Conservation (phyloP, 2,113 vertebrate genomes). For the Cololabis saira region DNA sequence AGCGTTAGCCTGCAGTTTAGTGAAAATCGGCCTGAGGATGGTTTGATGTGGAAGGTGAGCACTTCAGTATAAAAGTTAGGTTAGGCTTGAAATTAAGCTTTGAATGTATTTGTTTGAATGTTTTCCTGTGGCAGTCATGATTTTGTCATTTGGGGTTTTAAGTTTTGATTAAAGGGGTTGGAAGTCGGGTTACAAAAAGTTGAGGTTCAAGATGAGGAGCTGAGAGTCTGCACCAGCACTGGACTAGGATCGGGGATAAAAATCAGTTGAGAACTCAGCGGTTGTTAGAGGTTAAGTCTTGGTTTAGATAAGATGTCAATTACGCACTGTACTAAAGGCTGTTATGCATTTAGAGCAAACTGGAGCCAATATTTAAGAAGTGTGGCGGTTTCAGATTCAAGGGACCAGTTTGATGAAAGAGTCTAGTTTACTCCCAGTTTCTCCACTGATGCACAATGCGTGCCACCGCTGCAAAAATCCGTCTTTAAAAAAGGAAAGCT, state of each 20-base stretch:
- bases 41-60: not conserved
- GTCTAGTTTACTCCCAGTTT: not conserved
- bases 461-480: constrained; percentile 23
- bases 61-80: not conserved
- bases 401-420: constrained; percentile 8
- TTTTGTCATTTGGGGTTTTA: constrained; percentile 23
- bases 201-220: constrained; percentile 7
- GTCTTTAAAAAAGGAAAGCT: not conserved
- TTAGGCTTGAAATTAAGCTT: constrained; percentile 11
- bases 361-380: not conserved
- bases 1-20: not conserved
- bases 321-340: constrained; percentile 8
- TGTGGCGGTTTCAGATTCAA: not conserved
- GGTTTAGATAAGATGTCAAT: not conserved
- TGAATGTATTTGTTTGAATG: constrained; percentile 62
- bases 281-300: constrained; percentile 1
- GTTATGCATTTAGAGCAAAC: constrained; percentile 45
- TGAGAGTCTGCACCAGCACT: too few relatives aligned
- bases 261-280: not conserved
- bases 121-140: constrained; percentile 27
- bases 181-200: not conserved
- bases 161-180: constrained; percentile 4
- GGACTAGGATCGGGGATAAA: not conserved
- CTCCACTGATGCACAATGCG: not conserved
- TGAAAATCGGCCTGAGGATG: not conserved